These are phyloP conservation scores for Probosciger aterrimus DNA, from an alignment of 2,113 vertebrate genomes.

Conservation along the genomic window DNA sequence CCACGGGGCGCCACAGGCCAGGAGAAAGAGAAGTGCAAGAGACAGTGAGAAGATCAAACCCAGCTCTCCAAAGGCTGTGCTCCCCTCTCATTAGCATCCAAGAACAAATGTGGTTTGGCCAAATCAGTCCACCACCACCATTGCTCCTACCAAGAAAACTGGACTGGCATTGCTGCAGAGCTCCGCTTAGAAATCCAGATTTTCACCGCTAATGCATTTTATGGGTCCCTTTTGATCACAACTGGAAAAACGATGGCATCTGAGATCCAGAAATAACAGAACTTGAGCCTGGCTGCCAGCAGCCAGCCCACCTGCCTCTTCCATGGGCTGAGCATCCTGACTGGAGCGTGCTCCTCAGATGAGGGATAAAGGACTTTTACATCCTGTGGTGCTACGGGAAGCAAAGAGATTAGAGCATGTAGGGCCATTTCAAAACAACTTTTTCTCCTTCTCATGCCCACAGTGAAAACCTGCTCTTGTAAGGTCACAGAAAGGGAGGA, in stretches of 20 bases:
- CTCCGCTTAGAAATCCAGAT: slow-evolving; percentile 26
- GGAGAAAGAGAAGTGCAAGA: not conserved
- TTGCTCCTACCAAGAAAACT: not conserved
- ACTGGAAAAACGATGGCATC: slow-evolving; percentile 61
- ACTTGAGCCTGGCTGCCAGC: slow-evolving; percentile 17
- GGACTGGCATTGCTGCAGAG: not conserved
- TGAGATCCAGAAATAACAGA: slow-evolving; percentile 67
- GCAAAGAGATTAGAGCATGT: not conserved
- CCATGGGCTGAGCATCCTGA: slow-evolving; percentile 32
- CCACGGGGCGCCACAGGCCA: not conserved
- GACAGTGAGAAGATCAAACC: not conserved
- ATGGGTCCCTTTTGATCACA: slow-evolving; percentile 50
- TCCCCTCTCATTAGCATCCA: slow-evolving; percentile 2
- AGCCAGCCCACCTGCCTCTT: slow-evolving; percentile 43
- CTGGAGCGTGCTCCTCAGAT: not conserved
- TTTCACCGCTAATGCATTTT: slow-evolving; percentile 56
- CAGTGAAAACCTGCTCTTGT: not conserved
- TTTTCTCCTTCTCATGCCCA: not conserved
- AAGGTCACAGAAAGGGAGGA: not conserved
- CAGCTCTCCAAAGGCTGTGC: not conserved
- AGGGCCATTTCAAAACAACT: not conserved
- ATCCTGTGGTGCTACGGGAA: not conserved
- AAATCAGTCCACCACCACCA: not conserved
- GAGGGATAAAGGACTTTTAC: not conserved
- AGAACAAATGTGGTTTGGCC: not conserved